Evolutionary conservation across 2,797 vertebrate species (phyloP), one percentile per base, ranked within the genome.

Genomic region (Botia kubotai): DNA sequence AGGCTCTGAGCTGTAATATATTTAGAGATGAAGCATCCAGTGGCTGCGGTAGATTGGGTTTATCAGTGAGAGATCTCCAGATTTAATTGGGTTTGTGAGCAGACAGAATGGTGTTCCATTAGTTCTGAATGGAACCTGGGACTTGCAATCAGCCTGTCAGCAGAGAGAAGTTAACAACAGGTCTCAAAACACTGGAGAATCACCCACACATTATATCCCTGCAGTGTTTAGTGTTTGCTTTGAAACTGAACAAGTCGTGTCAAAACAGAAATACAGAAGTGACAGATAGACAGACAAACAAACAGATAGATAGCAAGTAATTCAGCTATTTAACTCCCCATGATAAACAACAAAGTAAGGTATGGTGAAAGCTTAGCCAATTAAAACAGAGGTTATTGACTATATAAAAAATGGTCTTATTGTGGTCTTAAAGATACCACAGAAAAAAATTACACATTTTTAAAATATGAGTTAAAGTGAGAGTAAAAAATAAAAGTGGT

Each of bases 21-120:
- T 84, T 83, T 83, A 84, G 83, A 84, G 81, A 86, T 80, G 85
- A 86, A 83, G 78, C 43, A 72, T 77, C 66, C 83, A 82, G 79
- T 39, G 19, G 76, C 53, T n/a, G 70, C 21, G 75, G 83, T 85
- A 80, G 82, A 86, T 84, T 82, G 79, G 80, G 75, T 88, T 86
- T 87, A 88, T 87, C 85, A 85, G 82, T 77, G 83, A 58, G 81
- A 83, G 75, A 87, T 89, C 86, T 86, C 67, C 80, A 81, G 83
- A 78, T 83, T 87, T 88, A 88, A 89, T 88, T 88, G 87, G 86
- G 86, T 84, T 87, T 88, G 88, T 87, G 87, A 84, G 75, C 82
- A 84, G 83, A 88, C 80, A 82, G 85, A 84, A 85, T 83, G 77
- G 79, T 69, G 78, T 83, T 82, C 87, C 82, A 88, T 89, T 89